Percentiles rank a stretch among this genome's conserved stretches.
phyloP scores from a whole-genome alignment of 2,888 invertebrate genomes.

The Chrysotoxum bicinctum region DNA sequence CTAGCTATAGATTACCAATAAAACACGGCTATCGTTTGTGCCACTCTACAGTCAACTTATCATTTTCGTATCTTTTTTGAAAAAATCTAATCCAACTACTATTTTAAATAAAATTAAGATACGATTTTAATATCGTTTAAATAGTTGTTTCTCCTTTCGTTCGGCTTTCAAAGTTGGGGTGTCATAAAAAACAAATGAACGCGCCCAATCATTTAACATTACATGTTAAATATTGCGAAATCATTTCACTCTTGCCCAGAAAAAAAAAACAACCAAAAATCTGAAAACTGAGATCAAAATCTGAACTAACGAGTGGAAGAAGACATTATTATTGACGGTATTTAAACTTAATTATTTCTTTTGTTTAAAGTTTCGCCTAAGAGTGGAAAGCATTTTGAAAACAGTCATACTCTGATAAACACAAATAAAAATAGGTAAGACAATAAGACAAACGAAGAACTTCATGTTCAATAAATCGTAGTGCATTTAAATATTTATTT shows the following conservation, averaged over 20 bases:
- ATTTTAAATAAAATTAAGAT: too few species aligned
- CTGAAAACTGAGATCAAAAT: not conserved
- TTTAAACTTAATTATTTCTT: not conserved
- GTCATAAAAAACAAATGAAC: too few species aligned
- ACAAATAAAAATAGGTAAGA: slow-evolving; percentile 13
- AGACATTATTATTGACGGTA: not conserved
- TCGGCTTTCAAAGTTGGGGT: too few species aligned
- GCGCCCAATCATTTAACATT: too few species aligned
- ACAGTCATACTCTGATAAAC: slow-evolving; percentile 56
- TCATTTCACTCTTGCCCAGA: not conserved
- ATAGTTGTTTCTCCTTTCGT: too few species aligned
- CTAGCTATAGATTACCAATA: too few species aligned
- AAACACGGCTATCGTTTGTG: too few species aligned
- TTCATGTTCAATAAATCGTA: slow-evolving; percentile 59
- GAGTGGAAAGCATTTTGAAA: slow-evolving; percentile 27
- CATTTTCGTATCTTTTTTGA: too few species aligned
- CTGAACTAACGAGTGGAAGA: not conserved
- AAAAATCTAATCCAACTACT: too few species aligned
- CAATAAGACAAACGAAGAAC: slow-evolving; percentile 28
- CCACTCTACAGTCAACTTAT: too few species aligned
- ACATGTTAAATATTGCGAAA: too few species aligned
- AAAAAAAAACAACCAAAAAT: not conserved
- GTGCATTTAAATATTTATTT: slow-evolving; percentile 52
- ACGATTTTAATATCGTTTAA: too few species aligned
- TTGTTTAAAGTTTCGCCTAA: not conserved